Base-by-base conservation (phyloP, 2,797 vertebrate genomes). In the Myotis pilosus region DNA sequence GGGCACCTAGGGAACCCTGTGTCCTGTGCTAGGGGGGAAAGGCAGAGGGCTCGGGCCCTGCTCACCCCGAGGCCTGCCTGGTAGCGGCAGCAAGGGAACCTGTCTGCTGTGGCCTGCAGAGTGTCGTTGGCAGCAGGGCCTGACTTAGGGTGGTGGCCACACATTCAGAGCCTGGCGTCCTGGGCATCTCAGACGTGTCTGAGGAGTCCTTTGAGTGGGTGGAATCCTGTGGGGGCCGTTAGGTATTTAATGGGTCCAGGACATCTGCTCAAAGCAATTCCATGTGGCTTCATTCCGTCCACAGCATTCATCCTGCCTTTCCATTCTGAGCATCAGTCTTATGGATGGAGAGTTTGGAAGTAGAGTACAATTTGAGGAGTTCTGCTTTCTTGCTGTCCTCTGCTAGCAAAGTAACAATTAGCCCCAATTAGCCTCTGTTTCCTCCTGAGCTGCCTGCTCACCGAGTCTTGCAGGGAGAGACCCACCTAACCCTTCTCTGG, bases 41-140 rank as follows among this genome's bases (percentile, higher is more conserved):
- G 36, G 66, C 33, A 23, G 8, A 28, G 8, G 57, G 47, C 9
- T 9, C 9, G 0, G 1, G 30, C 33, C 7, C 13, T n/a, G 33
- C 68, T 60, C 22, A 5, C 23, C 55, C 68, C 13, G 0, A 51
- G 60, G 15, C 16, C 11, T 9, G 8, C 17, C 33, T 57, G 20
- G 36, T 4, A 23, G 23, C 8, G 9, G 11, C 2, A 1, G 62
- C 10, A 0, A n/a, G 5, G 62, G 62, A 16, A 1, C 12, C 1
- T 0, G 25, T 60, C 36, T 12, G 17, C 55, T n/a, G n/a, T 6
- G 33, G n/a, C 38, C 44, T 44, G 15, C 22, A 38, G 17, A 19
- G 30, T n/a, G 3, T 41, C 38, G 6, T 36, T 38, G 72, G 13
- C 25, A 49, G 11, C 49, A 23, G 68, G 7, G 28, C 4, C 8